These are phyloP conservation scores for Drosophila algonquin DNA, from an alignment of 2,888 invertebrate genomes.

Conservation along the genomic window DNA sequence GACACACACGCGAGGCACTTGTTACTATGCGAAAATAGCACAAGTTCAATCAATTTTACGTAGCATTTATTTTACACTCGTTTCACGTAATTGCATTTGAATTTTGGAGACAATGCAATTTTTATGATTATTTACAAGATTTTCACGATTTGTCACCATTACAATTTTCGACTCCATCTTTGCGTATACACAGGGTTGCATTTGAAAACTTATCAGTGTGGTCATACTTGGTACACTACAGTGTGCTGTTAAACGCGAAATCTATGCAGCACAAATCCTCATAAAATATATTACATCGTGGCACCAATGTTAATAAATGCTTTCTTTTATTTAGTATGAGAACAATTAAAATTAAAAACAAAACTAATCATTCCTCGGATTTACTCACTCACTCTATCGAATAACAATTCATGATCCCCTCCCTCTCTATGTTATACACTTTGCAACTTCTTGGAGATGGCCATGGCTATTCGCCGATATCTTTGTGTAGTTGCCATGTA, in stretches of 20 bases:
- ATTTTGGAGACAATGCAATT: slow-evolving; percentile 72
- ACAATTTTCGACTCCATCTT: slow-evolving; percentile 28
- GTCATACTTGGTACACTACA: neutral
- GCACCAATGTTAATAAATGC: too few species aligned
- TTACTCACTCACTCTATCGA: too few species aligned
- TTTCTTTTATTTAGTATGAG: too few species aligned
- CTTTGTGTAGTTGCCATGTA: too few species aligned
- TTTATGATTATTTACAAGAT: slow-evolving; percentile 76
- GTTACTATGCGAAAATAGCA: slow-evolving; percentile 30
- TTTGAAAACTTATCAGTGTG: slow-evolving; percentile 2
- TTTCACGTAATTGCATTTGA: slow-evolving; percentile 64
- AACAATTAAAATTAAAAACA: too few species aligned
- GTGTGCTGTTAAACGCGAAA: neutral
- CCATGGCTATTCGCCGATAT: too few species aligned
- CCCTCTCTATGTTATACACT: too few species aligned
- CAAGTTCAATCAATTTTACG: slow-evolving; percentile 31
- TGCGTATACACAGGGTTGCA: slow-evolving; percentile 23
- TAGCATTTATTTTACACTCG: slow-evolving; percentile 55
- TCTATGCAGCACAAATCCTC: too few species aligned
- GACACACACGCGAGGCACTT: slow-evolving; percentile 71
- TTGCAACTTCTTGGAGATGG: too few species aligned
- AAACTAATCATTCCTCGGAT: too few species aligned
- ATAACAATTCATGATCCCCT: too few species aligned
- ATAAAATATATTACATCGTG: too few species aligned
- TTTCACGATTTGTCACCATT: slow-evolving; percentile 54